Evolutionary conservation across 2,797 vertebrate species (phyloP).

Genomic region (Schizothorax lantsangensis): DNA sequence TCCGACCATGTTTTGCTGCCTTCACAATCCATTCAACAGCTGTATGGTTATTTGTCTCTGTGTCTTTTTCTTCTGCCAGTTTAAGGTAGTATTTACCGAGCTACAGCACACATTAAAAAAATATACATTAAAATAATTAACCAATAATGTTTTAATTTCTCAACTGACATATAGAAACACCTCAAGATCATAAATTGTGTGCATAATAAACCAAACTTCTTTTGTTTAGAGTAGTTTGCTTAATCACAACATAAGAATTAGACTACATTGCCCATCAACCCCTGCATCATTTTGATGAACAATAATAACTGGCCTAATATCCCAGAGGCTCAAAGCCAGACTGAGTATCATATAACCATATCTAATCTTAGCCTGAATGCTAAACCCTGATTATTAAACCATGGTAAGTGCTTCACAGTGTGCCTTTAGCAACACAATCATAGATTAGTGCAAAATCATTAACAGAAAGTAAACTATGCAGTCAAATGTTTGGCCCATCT

Average conservation of each 20-base stretch:
- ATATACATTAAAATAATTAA: slow-evolving; percentile 6
- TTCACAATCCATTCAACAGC: slow-evolving; percentile 90
- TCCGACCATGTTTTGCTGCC: slow-evolving; percentile 92
- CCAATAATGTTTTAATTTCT: background rate
- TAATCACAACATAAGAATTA: background rate
- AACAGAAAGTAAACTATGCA: background rate
- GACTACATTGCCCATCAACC: slow-evolving; percentile 43
- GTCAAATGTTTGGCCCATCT: background rate
- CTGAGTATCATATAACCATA: slow-evolving; percentile 45
- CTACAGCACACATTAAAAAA: slow-evolving; percentile 72
- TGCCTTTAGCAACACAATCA: background rate
- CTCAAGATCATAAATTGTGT: background rate
- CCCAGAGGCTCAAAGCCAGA: slow-evolving; percentile 12
- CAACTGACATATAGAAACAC: background rate
- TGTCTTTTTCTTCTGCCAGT: slow-evolving; percentile 82
- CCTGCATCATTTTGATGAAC: slow-evolving; percentile 2
- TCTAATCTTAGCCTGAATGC: slow-evolving; percentile 71
- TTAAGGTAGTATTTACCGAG: slow-evolving; percentile 88
- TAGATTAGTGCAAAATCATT: slow-evolving; percentile 23
- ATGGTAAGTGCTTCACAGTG: background rate
- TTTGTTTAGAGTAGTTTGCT: background rate
- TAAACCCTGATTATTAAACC: slow-evolving; percentile 52
- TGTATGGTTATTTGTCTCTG: slow-evolving; percentile 83
- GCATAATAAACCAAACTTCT: background rate
- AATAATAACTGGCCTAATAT: slow-evolving; percentile 8